Evolutionary conservation across 2,797 vertebrate species (phyloP).

Genomic region (Trematomus bernacchii): DNA sequence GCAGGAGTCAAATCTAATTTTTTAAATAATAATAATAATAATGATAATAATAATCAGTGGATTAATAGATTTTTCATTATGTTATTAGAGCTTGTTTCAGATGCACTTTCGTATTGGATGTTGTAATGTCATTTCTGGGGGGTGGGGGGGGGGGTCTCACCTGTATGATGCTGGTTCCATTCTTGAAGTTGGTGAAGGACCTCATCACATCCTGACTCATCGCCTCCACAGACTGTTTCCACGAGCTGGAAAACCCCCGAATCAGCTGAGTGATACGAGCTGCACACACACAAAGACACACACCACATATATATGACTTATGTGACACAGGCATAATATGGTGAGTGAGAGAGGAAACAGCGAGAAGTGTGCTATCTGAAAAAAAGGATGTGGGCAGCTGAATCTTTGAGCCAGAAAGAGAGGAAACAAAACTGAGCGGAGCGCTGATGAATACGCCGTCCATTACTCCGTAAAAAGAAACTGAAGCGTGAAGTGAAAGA

Average conservation of each 20-base stretch:
- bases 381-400: conserved; percentile 20
- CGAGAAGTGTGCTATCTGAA: too few species aligned
- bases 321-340: too few species aligned
- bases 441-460: neutral
- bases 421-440: conserved; percentile 24
- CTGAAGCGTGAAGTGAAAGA: conserved; percentile 1
- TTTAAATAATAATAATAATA: too few species aligned
- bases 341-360: neutral
- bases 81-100: too few species aligned
- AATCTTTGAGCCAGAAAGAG: neutral
- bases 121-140: too few species aligned
- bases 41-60: too few species aligned
- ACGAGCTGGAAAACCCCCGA: conserved; percentile 89
- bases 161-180: conserved; percentile 95
- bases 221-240: conserved; percentile 93
- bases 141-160: conserved; percentile 58
- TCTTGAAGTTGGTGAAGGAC: conserved; percentile 96
- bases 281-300: conserved; percentile 43
- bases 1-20: too few species aligned
- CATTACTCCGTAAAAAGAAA: conserved; percentile 43
- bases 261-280: conserved; percentile 91
- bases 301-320: too few species aligned
- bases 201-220: conserved; percentile 96
- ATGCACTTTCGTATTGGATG: too few species aligned
- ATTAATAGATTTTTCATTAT: too few species aligned